phyloP scores from a whole-genome alignment of 1,140 invertebrate genomes.

The Meloidogyne floridensis region DNA sequence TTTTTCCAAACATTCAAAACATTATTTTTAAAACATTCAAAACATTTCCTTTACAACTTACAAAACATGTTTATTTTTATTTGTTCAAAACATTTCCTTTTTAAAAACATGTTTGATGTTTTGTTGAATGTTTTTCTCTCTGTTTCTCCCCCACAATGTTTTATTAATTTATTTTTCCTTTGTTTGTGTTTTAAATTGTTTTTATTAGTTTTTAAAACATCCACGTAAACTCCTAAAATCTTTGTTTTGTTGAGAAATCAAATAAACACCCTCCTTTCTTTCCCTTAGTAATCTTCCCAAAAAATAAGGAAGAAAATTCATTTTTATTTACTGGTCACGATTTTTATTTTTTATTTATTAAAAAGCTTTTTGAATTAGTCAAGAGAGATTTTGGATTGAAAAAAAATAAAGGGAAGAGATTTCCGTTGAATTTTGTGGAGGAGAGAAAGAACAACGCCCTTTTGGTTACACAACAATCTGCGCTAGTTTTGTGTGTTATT shows the following conservation, averaged over 20 bases:
- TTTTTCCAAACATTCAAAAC: no score
- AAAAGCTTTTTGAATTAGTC: not conserved
- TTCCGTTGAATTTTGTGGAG: not conserved
- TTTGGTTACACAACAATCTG: slow-evolving; percentile 3
- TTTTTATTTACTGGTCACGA: not conserved
- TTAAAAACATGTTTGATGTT: no score
- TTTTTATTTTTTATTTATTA: not conserved
- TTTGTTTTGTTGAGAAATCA: not conserved
- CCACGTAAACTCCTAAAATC: not conserved
- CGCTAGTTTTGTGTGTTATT: not conserved
- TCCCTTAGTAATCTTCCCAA: not conserved
- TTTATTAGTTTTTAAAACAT: not conserved
- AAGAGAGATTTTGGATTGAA: not conserved
- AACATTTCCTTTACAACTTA: no score
- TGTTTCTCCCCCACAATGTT: not conserved
- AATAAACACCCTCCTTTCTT: not conserved
- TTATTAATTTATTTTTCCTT: not conserved
- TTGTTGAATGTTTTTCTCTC: not conserved
- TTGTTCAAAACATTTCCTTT: no score
- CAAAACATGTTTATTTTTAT: no score
- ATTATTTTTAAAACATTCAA: no score
- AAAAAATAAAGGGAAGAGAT: not conserved
- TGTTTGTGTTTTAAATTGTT: not conserved
- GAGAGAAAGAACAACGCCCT: not conserved
- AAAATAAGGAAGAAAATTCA: not conserved